Percentiles rank a stretch among this genome's conserved stretches.
phyloP scores from a whole-genome alignment of 2,888 invertebrate genomes.

The Phaonia tiefii region DNA sequence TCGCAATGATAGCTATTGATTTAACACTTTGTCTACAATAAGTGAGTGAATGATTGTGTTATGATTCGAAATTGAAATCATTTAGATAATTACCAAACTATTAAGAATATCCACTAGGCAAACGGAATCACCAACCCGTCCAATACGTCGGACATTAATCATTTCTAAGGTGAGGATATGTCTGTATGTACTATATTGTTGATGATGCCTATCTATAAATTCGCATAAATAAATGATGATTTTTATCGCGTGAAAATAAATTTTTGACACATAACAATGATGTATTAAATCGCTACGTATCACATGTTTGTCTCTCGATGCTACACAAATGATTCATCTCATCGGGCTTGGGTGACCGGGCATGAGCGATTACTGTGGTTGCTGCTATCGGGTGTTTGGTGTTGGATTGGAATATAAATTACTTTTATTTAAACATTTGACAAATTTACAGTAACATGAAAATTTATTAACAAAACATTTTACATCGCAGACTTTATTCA shows the following conservation, averaged over 20 bases:
- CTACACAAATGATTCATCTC: constrained; percentile 55
- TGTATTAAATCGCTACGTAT: constrained; percentile 35
- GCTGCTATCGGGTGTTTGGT: no score
- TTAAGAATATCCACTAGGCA: background rate
- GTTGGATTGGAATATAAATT: constrained; percentile 68
- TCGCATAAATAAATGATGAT: constrained; percentile 52
- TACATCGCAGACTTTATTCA: constrained; percentile 27
- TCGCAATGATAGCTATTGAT: background rate
- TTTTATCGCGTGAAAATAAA: constrained; percentile 51
- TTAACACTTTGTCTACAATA: background rate
- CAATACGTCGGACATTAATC: constrained; percentile 45
- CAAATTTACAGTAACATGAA: constrained; percentile 72
- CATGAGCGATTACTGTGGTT: background rate
- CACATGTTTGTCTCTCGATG: constrained; percentile 41
- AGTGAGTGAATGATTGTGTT: constrained; percentile 9
- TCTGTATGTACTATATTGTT: background rate
- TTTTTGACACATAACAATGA: constrained; percentile 57
- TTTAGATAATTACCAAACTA: constrained; percentile 28
- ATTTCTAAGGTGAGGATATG: constrained; percentile 34
- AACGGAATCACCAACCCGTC: background rate
- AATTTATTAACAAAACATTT: constrained; percentile 67
- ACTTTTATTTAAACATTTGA: constrained; percentile 73
- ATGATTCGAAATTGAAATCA: constrained; percentile 26
- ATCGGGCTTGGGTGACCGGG: constrained; percentile 9
- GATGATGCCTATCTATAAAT: constrained; percentile 8